Base-by-base conservation (phyloP, 37 sponge, comb jelly and placozoan genomes). In the Chondrosia reniformis region DNA sequence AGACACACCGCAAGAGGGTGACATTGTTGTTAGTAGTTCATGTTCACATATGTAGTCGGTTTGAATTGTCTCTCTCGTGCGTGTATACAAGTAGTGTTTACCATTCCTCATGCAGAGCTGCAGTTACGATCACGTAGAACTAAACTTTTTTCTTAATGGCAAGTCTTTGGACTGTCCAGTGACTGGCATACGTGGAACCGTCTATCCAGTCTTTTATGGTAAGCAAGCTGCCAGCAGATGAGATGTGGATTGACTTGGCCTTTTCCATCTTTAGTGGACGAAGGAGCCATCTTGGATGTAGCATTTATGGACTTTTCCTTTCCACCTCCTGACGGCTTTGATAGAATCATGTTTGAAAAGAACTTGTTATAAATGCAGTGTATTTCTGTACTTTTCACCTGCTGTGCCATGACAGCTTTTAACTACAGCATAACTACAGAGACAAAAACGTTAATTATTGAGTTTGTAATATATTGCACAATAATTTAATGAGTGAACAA, bases 91-190 rank as follows among this genome's bases (percentile, higher is more conserved):
- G n/a, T 61, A 9, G 63, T 64, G 66, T 39, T 67, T 27, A 21
- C 65, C 33, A 65, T 74, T 66, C 21, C 57, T 40, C 67, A 22
- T 65, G 13, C 65, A 97, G 98, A 80, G 93, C 46, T 66, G 86
- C 37, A 92, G 90, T 24, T 97, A 94, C 75, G 95, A 97, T 56
- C 98, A 97, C 67, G 91, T 97, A 33, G 95, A 97, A 42, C 86
- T 97, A 36, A 94, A 94, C 52, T 87, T 97, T 76, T 97, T 93
- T 63, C 83, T 97, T 34, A 97, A 97, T 82, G 98, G 98, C 31
- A 91, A 97, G 78, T 92, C 90, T 3, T 55, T 92, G 21, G 83
- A 91, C 38, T 84, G 85, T 39, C 93, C 95, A 52, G 87, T 94
- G 13, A 85, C 84, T 25, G 92, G 95, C 13, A 91, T 97, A 52